Conservation (phyloP, 2,888 invertebrate genomes). For the Rhagonycha fulva region DNA sequence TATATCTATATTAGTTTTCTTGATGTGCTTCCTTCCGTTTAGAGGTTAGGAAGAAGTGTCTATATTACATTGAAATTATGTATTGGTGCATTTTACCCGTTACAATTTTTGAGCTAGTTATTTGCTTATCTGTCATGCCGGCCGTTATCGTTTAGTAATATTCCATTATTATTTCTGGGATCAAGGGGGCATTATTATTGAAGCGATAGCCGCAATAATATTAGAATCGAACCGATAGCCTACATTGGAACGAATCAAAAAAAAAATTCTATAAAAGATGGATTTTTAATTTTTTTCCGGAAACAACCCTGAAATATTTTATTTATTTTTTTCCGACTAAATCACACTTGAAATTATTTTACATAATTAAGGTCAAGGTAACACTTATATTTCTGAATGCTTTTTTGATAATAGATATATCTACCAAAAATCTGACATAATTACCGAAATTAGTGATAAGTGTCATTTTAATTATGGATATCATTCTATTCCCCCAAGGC, state of each 20-base stretch:
- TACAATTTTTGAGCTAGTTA: background rate
- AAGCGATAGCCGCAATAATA: no score
- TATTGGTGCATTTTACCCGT: background rate
- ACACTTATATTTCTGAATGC: background rate
- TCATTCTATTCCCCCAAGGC: background rate
- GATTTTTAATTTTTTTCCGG: background rate
- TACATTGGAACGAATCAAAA: no score
- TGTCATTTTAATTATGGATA: background rate
- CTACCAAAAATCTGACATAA: background rate
- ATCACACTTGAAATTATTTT: background rate
- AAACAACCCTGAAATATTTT: background rate
- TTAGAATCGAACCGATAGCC: no score
- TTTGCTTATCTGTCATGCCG: background rate
- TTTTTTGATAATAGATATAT: background rate
- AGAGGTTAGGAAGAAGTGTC: background rate
- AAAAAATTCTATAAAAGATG: no score
- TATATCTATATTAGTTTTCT: background rate
- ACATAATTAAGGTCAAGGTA: background rate
- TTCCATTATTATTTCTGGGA: background rate
- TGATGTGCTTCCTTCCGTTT: background rate
- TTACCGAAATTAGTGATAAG: background rate
- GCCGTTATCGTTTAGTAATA: background rate
- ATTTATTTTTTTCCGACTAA: background rate
- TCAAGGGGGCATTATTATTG: background rate
- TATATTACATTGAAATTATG: background rate